Conservation (phyloP, 2,888 invertebrate genomes). For the Cataglyphis rosenhaueri region DNA sequence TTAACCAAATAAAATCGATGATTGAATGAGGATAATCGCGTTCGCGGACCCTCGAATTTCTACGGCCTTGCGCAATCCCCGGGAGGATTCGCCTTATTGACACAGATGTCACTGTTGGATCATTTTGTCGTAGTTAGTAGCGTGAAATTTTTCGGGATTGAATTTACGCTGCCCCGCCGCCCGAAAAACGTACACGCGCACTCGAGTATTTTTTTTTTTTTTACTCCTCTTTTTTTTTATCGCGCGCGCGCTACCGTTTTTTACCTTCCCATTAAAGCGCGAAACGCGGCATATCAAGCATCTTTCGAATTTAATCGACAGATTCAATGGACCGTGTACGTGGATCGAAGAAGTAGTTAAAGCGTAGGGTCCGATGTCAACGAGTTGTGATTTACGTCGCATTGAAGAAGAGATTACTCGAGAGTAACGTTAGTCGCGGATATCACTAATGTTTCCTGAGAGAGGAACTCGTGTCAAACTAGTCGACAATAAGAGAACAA, state of each 20-base stretch:
- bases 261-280: constrained; percentile 34
- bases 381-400: constrained; percentile 70
- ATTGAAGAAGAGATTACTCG: constrained; percentile 58
- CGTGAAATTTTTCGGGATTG: constrained; percentile 69
- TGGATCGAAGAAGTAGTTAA: constrained; percentile 25
- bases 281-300: constrained; percentile 31
- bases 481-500: constrained; percentile 71
- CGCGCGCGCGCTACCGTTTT: constrained; percentile 7
- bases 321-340: background rate
- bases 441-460: constrained; percentile 83
- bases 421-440: constrained; percentile 72
- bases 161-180: constrained; percentile 61
- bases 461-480: constrained; percentile 78
- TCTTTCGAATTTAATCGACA: constrained; percentile 28
- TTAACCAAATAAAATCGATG: constrained; percentile 85
- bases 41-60: constrained; percentile 72
- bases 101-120: constrained; percentile 83
- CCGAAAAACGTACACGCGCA: constrained; percentile 9
- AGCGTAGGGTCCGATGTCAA: constrained; percentile 22
- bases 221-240: background rate
- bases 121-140: constrained; percentile 79
- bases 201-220: constrained; percentile 61
- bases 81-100: constrained; percentile 83
- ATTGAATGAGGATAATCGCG: constrained; percentile 83
- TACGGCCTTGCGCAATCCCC: constrained; percentile 67